Conservation (phyloP, 2,113 vertebrate species). For the Indicator indicator region DNA sequence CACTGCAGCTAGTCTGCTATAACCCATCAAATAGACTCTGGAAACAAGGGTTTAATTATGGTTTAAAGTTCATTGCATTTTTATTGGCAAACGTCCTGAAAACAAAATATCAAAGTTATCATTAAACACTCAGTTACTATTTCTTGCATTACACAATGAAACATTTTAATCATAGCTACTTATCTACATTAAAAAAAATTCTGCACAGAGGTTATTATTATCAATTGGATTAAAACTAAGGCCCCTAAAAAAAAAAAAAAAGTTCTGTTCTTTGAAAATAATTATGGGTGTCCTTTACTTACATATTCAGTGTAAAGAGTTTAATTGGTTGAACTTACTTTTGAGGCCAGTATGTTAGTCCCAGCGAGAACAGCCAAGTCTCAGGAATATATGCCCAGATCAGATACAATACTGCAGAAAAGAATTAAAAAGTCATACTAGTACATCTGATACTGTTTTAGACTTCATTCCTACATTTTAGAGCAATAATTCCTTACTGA, state of each 20-base stretch:
- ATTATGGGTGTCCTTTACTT: background rate
- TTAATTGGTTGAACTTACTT: slow-evolving; percentile 84
- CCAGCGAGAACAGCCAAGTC: slow-evolving; percentile 89
- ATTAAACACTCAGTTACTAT: background rate
- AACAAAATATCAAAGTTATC: background rate
- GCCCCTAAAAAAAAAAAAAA: background rate
- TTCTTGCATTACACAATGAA: background rate
- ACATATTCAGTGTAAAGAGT: background rate
- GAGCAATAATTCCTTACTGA: background rate
- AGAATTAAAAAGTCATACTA: background rate
- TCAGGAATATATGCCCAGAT: slow-evolving; percentile 95
- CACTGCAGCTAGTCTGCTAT: background rate
- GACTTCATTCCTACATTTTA: background rate
- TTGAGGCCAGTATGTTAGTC: slow-evolving; percentile 97
- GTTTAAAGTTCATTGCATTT: background rate
- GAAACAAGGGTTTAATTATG: background rate
- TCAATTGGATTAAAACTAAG: background rate
- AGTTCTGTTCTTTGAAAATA: background rate
- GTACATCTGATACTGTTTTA: background rate
- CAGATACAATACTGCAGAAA: slow-evolving; percentile 85
- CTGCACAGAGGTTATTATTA: background rate
- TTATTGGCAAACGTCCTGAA: background rate
- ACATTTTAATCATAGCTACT: background rate
- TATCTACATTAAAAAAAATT: background rate
- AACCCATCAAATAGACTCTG: background rate